phyloP scores from a whole-genome alignment of 2,888 invertebrate genomes.

The Oegoconia quadripuncta region DNA sequence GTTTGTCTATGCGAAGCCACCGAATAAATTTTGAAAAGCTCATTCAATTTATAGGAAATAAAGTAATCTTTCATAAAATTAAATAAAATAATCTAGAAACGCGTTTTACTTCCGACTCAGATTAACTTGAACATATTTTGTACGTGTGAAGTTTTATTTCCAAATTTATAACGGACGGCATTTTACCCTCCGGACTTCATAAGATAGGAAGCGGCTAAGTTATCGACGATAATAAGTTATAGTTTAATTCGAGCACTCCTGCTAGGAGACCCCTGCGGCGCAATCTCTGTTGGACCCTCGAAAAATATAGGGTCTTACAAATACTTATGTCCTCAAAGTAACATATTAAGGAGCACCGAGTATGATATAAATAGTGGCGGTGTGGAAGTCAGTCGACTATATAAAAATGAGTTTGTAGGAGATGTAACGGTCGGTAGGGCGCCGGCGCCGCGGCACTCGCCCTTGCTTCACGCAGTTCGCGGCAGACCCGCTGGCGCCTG shows the following conservation, averaged over 20 bases:
- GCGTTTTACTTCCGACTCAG: too few relatives aligned
- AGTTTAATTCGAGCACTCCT: slow-evolving; percentile 46
- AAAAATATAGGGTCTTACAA: slow-evolving; percentile 60
- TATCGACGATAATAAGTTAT: slow-evolving; percentile 39
- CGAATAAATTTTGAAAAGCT: too few relatives aligned
- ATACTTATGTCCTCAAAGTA: slow-evolving; percentile 69
- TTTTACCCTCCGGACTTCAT: background rate
- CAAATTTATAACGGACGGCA: background rate
- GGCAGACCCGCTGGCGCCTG: slow-evolving; percentile 68
- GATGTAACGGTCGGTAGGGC: slow-evolving; percentile 62
- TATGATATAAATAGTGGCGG: slow-evolving; percentile 76
- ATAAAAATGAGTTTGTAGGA: slow-evolving; percentile 48
- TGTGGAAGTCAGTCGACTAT: slow-evolving; percentile 77
- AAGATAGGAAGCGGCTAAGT: slow-evolving; percentile 23
- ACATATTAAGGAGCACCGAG: slow-evolving; percentile 69
- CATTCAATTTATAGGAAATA: too few relatives aligned
- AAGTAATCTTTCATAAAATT: too few relatives aligned
- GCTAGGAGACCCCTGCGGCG: slow-evolving; percentile 41
- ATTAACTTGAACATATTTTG: too few relatives aligned
- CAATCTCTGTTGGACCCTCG: slow-evolving; percentile 46
- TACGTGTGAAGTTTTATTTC: too few relatives aligned
- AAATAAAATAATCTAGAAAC: too few relatives aligned
- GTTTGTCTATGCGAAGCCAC: too few relatives aligned
- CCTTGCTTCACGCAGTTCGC: slow-evolving; percentile 52
- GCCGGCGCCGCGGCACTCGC: slow-evolving; percentile 68